Base-by-base conservation (phyloP, 2,888 invertebrate genomes). In the Zootermopsis nevadensis region DNA sequence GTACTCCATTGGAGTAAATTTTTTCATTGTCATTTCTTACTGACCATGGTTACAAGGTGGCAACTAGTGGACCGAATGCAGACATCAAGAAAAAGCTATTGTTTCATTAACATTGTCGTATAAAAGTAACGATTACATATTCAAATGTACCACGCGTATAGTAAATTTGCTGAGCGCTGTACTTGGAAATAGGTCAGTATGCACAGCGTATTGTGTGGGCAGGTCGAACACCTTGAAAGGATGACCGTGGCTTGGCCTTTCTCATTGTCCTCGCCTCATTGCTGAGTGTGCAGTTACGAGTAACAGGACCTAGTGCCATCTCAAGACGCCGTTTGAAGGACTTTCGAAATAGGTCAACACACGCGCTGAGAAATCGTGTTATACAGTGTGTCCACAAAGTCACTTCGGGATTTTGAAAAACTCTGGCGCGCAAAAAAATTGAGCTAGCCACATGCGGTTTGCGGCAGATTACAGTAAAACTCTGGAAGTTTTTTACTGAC, bases 221-320 rank as follows among this genome's bases (percentile, higher is more conserved):
- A 77, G 77, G 31, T 77, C 55, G 77, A 7, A 77, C 42, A 77
- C 77, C 77, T 77, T 77, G 77, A 77, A 77, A 30, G 33, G 24
- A 22, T 55, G 77, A 12, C 77, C 77, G 77, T 77, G 77, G 55
- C 77, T 77, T 55, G 77, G 77, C 77, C 77, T 77, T 77, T 55
- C 53, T 24, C 77, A 55, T 1, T 33, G 77, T 77, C 77, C 77
- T 77, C 55, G 77, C 55, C 31, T 38, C 48, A 77, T 22, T 24
- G 77, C 30, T 77, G 19, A 48, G 76, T 38, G n/a, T 22, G 38
- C 42, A 42, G 55, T 53, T 55, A 42, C 22, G 30, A 31, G 30
- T 22, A 77, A 42, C 31, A 38, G 10, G 33, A 42, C 15, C 10
- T 31, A 77, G 77, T 77, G 53, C 38, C 77, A 77, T 77, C 53